phyloP scores from a whole-genome alignment of 2,797 vertebrate species.

The Salmo trutta region DNA sequence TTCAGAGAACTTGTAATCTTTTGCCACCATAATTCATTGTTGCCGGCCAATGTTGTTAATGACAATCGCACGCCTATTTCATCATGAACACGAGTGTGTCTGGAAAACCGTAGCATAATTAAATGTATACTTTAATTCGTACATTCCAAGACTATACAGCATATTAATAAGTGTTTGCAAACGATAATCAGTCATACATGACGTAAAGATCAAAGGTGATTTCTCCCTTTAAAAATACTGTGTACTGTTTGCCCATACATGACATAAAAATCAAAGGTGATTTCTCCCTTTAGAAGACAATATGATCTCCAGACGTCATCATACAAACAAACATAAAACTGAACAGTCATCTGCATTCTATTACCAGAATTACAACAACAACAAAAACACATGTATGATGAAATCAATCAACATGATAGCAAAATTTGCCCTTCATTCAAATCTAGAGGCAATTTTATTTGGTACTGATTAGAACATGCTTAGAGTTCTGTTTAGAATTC shows the following conservation, averaged over 20 bases:
- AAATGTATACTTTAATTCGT: constrained; percentile 20
- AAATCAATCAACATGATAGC: not conserved
- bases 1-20: not conserved
- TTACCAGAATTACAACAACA: not conserved
- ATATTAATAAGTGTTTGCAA: constrained; percentile 29
- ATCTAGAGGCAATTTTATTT: not conserved
- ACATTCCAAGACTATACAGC: constrained; percentile 25
- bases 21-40: not conserved
- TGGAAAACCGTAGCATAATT: not conserved
- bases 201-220: too few relatives aligned
- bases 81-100: not conserved
- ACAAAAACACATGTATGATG: not conserved
- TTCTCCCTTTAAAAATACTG: too few relatives aligned
- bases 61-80: not conserved
- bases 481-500: not conserved
- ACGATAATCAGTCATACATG: not conserved
- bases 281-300: not conserved
- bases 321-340: not conserved
- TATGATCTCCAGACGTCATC: not conserved
- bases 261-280: too few relatives aligned
- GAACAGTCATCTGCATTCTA: not conserved
- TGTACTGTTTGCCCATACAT: too few relatives aligned
- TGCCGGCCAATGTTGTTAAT: not conserved
- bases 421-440: not conserved
- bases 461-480: not conserved